These are phyloP conservation scores for Tylochromis polylepis DNA, from an alignment of 2,113 vertebrate genomes.

Conservation along the genomic window DNA sequence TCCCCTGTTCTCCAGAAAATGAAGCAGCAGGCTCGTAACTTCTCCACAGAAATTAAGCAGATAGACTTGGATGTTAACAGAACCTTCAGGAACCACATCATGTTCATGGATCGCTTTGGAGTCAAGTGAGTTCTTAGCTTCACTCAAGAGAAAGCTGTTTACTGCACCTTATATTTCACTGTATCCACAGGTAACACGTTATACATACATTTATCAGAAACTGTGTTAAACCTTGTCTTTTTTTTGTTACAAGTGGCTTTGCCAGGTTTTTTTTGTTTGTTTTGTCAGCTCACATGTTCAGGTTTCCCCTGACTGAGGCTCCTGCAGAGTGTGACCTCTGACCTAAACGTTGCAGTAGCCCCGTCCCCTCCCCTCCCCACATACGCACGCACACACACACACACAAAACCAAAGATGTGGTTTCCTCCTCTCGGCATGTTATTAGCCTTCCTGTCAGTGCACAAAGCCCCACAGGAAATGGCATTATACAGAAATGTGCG, in stretches of 20 bases:
- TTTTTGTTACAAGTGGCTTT: not conserved
- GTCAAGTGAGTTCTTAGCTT: constrained; percentile 80
- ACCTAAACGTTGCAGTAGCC: constrained; percentile 1
- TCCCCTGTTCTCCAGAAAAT: constrained; percentile 76
- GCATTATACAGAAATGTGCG: constrained; percentile 37
- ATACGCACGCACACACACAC: not conserved
- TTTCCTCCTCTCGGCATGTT: constrained; percentile 67
- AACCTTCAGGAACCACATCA: constrained; percentile 92
- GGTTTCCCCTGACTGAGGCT: constrained; percentile 2
- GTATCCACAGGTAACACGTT: not conserved
- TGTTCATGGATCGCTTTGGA: constrained; percentile 91
- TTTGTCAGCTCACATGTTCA: constrained; percentile 3
- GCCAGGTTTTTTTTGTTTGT: not conserved
- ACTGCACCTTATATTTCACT: not conserved
- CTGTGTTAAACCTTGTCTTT: too few relatives aligned
- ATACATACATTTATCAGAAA: not conserved
- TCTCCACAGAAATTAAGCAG: constrained; percentile 88
- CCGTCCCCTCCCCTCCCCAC: not conserved
- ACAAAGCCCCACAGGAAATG: constrained; percentile 68
- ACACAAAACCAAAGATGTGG: constrained; percentile 47
- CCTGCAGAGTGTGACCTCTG: constrained; percentile 20
- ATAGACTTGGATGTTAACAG: constrained; percentile 90
- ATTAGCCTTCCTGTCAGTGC: constrained; percentile 72
- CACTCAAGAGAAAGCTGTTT: not conserved
- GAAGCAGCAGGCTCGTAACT: constrained; percentile 82